Base-by-base conservation (phyloP, 1,140 invertebrate species). In the Heliconius himera region DNA sequence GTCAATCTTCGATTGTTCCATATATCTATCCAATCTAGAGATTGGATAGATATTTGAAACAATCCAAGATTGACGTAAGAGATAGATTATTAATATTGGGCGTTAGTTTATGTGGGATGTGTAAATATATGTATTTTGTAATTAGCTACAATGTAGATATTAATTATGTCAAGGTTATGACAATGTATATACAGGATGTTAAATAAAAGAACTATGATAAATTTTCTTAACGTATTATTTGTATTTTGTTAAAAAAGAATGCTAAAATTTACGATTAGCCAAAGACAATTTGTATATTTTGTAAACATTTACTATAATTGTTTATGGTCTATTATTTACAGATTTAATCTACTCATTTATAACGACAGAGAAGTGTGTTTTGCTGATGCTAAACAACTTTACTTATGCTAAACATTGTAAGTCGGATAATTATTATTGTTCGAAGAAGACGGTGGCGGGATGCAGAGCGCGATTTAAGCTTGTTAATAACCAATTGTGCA, bases 361-460 rank as follows among this genome's bases (percentile, higher is more conserved):
- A 38, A 49, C 51, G 18, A 78, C 77, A 13, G 46, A 33, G 1
- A 73, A 78, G n/a, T 38, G 46, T 16, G 54, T 73, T 49, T 51
- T 78, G 22, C 36, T 78, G 5, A 78, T 78, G 77, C 60, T 78
- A 26, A 73, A 78, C 51, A 73, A 41, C 5, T 78, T 60, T 29
- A 78, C 77, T 13, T 78, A 46, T 36, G 71, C 46, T 11, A 78
- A 78, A 22, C 72, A 78, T 38, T 73, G 72, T 49, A 78, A 56
- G 13, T 46, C 77, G 3, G 26, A 74, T 26, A 78, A 70, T n/a
- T 79, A 79, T 46, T 79, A 79, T 51, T 79, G 77, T 70, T 79
- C 77, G 1, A 79, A 73, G 60, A 74, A 49, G 36, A 66, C 22
- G 3, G n/a, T 18, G 20, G 29, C 41, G 18, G 72, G 77, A 2